Conservation (phyloP, 2,797 vertebrate species). For the Lepilemur septentrionalis region DNA sequence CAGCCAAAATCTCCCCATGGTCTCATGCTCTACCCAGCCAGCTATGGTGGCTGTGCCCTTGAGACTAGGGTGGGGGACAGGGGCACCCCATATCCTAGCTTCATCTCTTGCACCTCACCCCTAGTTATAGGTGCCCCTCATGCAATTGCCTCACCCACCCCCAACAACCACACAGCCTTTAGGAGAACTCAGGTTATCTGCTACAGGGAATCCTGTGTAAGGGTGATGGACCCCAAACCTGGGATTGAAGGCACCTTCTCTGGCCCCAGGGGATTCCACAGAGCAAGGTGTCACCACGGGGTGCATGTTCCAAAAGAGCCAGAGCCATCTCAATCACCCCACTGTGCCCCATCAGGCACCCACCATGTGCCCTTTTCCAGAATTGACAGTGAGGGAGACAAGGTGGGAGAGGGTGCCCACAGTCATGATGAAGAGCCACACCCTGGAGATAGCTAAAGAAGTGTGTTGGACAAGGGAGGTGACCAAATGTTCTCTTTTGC, state of each 20-base stretch:
- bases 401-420: not conserved
- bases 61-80: not conserved
- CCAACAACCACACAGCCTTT: not conserved
- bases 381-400: not conserved
- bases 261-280: not conserved
- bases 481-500: not conserved
- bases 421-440: not conserved
- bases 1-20: not conserved
- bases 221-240: not conserved
- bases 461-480: not conserved
- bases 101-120: not conserved
- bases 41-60: not conserved
- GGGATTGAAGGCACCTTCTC: not conserved
- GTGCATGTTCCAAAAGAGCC: not conserved
- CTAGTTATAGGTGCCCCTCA: not conserved
- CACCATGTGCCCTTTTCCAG: not conserved
- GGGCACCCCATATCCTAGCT: not conserved
- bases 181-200: not conserved
- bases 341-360: not conserved
- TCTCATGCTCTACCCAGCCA: not conserved
- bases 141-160: rapidly evolving
- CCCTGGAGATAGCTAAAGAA: not conserved
- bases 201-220: not conserved
- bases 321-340: not conserved
- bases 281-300: not conserved